Percentiles rank a stretch among this genome's conserved stretches.
phyloP scores from a whole-genome alignment of 2,797 vertebrate genomes.

The Trichosurus vulpecula region DNA sequence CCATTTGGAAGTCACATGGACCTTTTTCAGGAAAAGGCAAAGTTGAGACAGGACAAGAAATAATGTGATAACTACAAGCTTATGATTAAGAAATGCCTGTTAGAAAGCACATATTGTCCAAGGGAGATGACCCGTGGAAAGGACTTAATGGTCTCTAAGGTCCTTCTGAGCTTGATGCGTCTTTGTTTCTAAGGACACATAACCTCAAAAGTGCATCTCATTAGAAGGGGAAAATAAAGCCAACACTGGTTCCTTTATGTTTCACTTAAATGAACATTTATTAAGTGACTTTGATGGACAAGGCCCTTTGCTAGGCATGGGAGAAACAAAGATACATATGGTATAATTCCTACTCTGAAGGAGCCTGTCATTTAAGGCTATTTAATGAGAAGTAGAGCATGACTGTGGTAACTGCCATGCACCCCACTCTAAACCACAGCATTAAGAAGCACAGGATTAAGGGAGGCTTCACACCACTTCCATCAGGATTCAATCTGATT shows the following conservation, averaged over 20 bases:
- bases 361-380: background rate
- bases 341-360: background rate
- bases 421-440: background rate
- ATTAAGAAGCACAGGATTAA: background rate
- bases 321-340: background rate
- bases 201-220: background rate
- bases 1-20: background rate
- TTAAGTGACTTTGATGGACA: background rate
- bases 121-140: background rate
- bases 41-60: background rate
- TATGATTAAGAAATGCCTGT: background rate
- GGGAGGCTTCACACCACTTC: background rate
- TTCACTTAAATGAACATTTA: background rate
- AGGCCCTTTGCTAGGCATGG: background rate
- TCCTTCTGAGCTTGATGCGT: background rate
- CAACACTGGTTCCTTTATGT: background rate
- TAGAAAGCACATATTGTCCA: background rate
- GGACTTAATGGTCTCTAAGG: background rate
- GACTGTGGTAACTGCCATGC: background rate
- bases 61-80: background rate
- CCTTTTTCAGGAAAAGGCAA: background rate
- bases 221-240: background rate
- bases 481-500: background rate
- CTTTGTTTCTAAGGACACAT: background rate
- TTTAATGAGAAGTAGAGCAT: background rate